These are phyloP conservation scores for Eurystomus glaucurus DNA, from an alignment of 2,797 vertebrate species.

Conservation along the genomic window DNA sequence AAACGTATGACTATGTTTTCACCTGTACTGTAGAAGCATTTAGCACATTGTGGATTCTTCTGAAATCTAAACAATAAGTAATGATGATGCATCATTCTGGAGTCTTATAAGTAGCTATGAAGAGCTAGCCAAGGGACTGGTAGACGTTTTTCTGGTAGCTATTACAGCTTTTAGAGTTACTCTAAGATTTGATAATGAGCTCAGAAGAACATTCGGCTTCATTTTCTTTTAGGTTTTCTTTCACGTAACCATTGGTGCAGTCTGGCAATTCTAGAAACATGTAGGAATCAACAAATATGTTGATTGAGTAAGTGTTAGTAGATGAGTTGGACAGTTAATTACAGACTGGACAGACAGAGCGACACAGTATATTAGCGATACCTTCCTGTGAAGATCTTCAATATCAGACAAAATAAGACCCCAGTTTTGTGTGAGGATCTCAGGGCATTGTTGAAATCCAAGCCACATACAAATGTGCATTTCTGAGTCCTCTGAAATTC, in stretches of 20 bases:
- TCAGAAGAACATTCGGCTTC: background rate
- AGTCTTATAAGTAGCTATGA: background rate
- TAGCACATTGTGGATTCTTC: background rate
- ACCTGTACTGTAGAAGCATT: background rate
- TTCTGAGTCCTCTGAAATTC: background rate
- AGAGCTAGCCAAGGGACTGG: background rate
- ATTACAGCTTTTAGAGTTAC: background rate
- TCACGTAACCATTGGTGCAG: background rate
- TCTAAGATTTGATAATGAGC: background rate
- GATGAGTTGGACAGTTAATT: background rate
- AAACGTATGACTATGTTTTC: background rate
- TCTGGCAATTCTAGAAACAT: background rate
- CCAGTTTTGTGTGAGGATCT: background rate
- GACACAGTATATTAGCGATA: background rate
- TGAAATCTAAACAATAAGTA: background rate
- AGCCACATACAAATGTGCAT: background rate
- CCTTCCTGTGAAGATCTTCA: background rate
- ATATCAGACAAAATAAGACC: background rate
- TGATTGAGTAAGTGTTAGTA: background rate
- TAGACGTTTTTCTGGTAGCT: background rate
- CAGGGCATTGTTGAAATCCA: background rate
- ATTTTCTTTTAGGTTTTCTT: slow-evolving; percentile 3
- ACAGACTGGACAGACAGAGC: background rate
- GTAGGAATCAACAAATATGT: background rate
- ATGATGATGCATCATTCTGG: background rate